Evolutionary conservation across 2,113 vertebrate genomes (phyloP).

Genomic region (Xenopus tropicalis): UCB_Xtro_10.0 CM004450.2:24308501-24309000

Average conservation of each 20-base stretch:
- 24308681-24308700: constrained; percentile 44
- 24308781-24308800: constrained; percentile 57
- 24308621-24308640: no score
- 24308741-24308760: constrained; percentile 23
- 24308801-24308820: constrained; percentile 44
- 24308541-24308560: constrained; percentile 60
- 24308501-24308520: constrained; percentile 65
- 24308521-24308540: constrained; percentile 68
- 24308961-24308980: no score
- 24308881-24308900: neutral
- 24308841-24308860: constrained; percentile 53
- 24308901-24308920: no score
- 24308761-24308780: constrained; percentile 48
- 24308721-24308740: constrained; percentile 45
- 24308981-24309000: neutral
- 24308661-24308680: constrained; percentile 41
- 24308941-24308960: no score
- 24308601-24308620: no score
- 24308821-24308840: constrained; percentile 45
- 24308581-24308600: no score
- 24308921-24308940: no score
- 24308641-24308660: no score
- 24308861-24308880: no score
- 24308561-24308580: constrained; percentile 44
- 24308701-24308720: constrained; percentile 38